A percentile compares a stretch with the other conserved stretches of the same genome.
Conservation (phyloP, 2,797 vertebrate species). For the Aldrovandia affinis region DNA sequence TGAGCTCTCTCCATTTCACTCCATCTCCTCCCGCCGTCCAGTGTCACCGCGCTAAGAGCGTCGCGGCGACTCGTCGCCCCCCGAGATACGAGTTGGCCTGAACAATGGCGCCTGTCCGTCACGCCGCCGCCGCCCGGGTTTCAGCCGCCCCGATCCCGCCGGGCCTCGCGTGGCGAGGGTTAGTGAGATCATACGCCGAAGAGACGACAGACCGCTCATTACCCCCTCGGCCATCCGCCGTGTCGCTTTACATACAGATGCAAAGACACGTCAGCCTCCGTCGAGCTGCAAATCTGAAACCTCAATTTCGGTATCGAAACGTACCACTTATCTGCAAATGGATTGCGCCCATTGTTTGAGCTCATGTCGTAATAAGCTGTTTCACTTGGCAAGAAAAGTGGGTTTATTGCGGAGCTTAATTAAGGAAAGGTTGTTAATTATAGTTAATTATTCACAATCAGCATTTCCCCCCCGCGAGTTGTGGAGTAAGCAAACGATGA, state of each 20-base stretch:
- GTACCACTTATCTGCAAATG: slow-evolving; percentile 52
- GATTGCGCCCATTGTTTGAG: slow-evolving; percentile 53
- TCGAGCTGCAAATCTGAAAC: slow-evolving; percentile 21
- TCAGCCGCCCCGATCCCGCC: background rate
- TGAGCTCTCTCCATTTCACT: slow-evolving; percentile 60
- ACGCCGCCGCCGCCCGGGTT: slow-evolving; percentile 8
- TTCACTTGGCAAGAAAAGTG: slow-evolving; percentile 62
- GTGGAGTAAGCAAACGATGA: slow-evolving; percentile 13
- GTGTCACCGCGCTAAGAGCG: slow-evolving; percentile 56
- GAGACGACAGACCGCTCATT: slow-evolving; percentile 43
- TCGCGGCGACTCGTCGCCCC: slow-evolving; percentile 49
- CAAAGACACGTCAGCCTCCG: background rate
- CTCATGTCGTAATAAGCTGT: slow-evolving; percentile 55
- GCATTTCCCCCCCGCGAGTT: slow-evolving; percentile 40
- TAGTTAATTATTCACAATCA: slow-evolving; percentile 59
- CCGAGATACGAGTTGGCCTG: slow-evolving; percentile 49
- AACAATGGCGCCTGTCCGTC: slow-evolving; percentile 60
- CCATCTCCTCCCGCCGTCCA: slow-evolving; percentile 38
- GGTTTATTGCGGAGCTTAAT: slow-evolving; percentile 61
- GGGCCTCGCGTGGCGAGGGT: slow-evolving; percentile 39
- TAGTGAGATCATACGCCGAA: slow-evolving; percentile 50
- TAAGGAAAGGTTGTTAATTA: slow-evolving; percentile 62
- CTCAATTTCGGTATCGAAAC: slow-evolving; percentile 38
- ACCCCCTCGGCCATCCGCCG: background rate
- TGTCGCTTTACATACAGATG: background rate